Percentiles rank a stretch among this genome's conserved stretches.
Conservation (phyloP, 1,140 invertebrate genomes). For the Lucilia cuprina region DNA sequence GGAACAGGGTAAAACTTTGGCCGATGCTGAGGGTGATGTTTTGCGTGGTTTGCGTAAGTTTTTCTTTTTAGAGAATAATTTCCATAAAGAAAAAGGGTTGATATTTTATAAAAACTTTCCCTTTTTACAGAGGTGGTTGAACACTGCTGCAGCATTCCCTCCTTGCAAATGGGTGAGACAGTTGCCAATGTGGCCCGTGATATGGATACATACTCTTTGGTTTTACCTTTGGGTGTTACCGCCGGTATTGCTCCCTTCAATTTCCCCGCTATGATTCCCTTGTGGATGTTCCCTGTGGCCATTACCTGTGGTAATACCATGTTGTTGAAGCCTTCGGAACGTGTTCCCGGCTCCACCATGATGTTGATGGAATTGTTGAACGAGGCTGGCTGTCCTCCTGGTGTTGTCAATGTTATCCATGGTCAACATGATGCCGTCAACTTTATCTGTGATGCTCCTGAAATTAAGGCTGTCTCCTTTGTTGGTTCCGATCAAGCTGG, state of each 20-base stretch:
- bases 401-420: slow-evolving; percentile 85
- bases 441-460: slow-evolving; percentile 96
- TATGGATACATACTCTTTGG: slow-evolving; percentile 90
- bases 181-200: slow-evolving; percentile 90
- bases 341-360: slow-evolving; percentile 97
- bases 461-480: slow-evolving; percentile 97
- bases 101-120: slow-evolving; percentile 16
- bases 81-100: neutral
- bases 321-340: slow-evolving; percentile 90
- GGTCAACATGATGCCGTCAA: slow-evolving; percentile 93
- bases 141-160: slow-evolving; percentile 92
- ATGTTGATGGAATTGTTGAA: slow-evolving; percentile 85
- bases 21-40: slow-evolving; percentile 98
- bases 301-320: slow-evolving; percentile 87
- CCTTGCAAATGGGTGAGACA: slow-evolving; percentile 90
- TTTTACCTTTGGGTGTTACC: slow-evolving; percentile 71
- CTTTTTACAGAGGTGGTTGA: slow-evolving; percentile 88
- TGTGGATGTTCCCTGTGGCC: slow-evolving; percentile 95
- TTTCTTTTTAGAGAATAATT: neutral
- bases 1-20: slow-evolving; percentile 97
- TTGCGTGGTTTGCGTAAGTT: slow-evolving; percentile 92
- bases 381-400: slow-evolving; percentile 85
- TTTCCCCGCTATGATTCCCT: slow-evolving; percentile 99
- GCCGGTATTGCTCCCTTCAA: slow-evolving; percentile 91
- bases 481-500: slow-evolving; percentile 97